Evolutionary conservation across 2,113 vertebrate genomes (phyloP).

Genomic region (Calidris pygmaea): DNA sequence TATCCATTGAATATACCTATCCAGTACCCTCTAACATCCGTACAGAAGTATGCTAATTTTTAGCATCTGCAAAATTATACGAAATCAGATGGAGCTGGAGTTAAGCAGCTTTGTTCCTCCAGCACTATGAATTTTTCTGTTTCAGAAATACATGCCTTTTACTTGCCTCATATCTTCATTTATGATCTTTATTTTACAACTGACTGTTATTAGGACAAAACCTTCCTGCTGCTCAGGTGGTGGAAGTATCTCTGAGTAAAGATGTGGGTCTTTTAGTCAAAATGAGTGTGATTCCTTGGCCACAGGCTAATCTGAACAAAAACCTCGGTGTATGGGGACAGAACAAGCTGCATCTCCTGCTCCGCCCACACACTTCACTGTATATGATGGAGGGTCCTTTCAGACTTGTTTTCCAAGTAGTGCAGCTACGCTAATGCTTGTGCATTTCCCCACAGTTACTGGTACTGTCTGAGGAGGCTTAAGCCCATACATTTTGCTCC

Average conservation of each 20-base stretch:
- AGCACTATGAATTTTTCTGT: background rate
- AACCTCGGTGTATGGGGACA: background rate
- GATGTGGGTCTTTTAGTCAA: background rate
- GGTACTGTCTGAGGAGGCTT: background rate
- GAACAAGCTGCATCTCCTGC: background rate
- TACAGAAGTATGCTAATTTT: background rate
- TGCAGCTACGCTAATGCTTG: background rate
- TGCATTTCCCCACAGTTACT: background rate
- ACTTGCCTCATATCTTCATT: background rate
- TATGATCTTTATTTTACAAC: background rate
- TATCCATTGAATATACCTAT: background rate
- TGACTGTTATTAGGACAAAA: background rate
- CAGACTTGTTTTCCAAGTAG: background rate
- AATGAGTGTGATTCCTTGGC: background rate
- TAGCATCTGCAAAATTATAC: background rate
- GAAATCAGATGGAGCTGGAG: background rate
- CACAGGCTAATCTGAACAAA: background rate
- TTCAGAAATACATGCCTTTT: background rate
- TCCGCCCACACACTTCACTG: background rate
- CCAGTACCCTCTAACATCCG: background rate
- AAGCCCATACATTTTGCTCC: background rate
- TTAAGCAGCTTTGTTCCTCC: background rate
- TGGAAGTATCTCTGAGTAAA: background rate
- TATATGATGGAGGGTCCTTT: background rate
- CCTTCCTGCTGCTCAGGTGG: background rate